Percentiles rank a stretch among this genome's conserved stretches.
Conservation (phyloP, 2,888 invertebrate genomes). For the Thelaira solivaga region DNA sequence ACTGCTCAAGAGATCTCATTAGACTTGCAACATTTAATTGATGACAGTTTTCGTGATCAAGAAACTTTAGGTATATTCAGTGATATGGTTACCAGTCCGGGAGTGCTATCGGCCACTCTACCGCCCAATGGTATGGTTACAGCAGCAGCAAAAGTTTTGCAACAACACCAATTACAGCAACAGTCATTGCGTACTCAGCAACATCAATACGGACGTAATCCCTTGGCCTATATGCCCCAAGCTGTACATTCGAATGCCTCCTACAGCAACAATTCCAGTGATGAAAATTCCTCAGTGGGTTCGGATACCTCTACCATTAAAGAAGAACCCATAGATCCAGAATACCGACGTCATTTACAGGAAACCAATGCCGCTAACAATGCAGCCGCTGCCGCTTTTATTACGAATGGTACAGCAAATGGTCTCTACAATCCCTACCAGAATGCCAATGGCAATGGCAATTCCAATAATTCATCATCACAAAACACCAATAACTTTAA, state of each 20-base stretch:
- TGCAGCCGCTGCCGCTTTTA: conserved; percentile 72
- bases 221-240: conserved; percentile 94
- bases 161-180: conserved; percentile 75
- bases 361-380: conserved; percentile 75
- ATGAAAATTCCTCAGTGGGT: conserved; percentile 80
- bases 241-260: conserved; percentile 85
- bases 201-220: conserved; percentile 81
- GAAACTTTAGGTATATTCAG: conserved; percentile 86
- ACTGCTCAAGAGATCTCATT: conserved; percentile 95
- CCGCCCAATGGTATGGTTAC: conserved; percentile 76
- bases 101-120: conserved; percentile 73
- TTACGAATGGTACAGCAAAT: conserved; percentile 72
- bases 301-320: conserved; percentile 88
- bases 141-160: conserved; percentile 76
- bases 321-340: conserved; percentile 91
- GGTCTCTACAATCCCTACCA: conserved; percentile 73
- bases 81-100: conserved; percentile 84
- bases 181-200: conserved; percentile 76
- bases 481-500: conserved; percentile 77
- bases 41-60: conserved; percentile 92
- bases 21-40: conserved; percentile 93
- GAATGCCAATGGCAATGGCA: conserved; percentile 73
- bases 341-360: conserved; percentile 83
- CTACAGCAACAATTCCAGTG: conserved; percentile 79
- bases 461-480: conserved; percentile 70